phyloP scores from a whole-genome alignment of 2,113 vertebrate genomes.

The Cyprinodon variegatus region DNA sequence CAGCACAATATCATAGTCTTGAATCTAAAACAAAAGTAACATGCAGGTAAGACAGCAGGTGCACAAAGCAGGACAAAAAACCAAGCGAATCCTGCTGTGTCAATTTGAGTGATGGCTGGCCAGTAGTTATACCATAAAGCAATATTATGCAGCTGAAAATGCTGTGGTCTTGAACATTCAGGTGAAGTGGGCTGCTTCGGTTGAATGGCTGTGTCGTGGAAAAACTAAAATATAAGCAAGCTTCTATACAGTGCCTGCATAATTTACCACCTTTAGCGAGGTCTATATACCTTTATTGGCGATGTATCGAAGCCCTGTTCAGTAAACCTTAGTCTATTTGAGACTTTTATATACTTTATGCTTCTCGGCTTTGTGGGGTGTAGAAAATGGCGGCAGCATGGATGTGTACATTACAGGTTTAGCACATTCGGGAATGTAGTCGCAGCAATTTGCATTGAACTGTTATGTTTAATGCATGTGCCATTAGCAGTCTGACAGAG shows the following conservation, averaged over 20 bases:
- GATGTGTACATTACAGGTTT: constrained; percentile 2
- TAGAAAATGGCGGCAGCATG: constrained; percentile 1
- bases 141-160: constrained; percentile 24
- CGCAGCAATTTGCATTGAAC: not conserved
- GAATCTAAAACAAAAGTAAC: constrained; percentile 23
- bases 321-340: not conserved
- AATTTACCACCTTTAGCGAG: constrained; percentile 19
- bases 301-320: constrained; percentile 10
- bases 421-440: not conserved
- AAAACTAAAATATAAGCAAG: constrained; percentile 38
- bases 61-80: constrained; percentile 41
- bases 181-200: constrained; percentile 2
- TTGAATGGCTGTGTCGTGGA: constrained; percentile 10
- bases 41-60: constrained; percentile 25
- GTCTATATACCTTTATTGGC: constrained; percentile 16
- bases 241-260: constrained; percentile 10
- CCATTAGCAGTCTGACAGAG: constrained; percentile 11
- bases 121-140: constrained; percentile 43
- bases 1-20: not conserved
- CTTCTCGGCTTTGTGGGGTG: not conserved
- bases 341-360: constrained; percentile 12
- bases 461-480: constrained; percentile 11
- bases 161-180: constrained; percentile 29
- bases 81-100: constrained; percentile 27
- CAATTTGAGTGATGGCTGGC: constrained; percentile 48